These are phyloP conservation scores for Pseudomyrmex flavicornis DNA, from an alignment of 1,140 invertebrate species.

Conservation along the genomic window DNA sequence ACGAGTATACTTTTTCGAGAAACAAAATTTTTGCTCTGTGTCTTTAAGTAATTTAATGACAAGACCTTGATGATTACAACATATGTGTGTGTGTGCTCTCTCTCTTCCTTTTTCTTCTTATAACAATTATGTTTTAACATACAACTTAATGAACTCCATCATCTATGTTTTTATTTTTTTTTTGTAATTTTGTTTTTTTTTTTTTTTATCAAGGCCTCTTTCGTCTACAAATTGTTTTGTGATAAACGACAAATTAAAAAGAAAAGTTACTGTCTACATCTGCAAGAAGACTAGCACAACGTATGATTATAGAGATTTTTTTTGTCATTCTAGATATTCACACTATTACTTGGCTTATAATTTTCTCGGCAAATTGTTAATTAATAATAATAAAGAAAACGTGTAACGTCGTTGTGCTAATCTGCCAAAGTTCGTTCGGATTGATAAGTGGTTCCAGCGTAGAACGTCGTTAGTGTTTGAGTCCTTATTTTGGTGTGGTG, in stretches of 20 bases:
- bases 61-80: slow-evolving; percentile 15
- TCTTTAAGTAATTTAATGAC: background rate
- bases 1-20: background rate
- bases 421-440: slow-evolving; percentile 57
- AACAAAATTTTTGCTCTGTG: slow-evolving; percentile 16
- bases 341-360: slow-evolving; percentile 43
- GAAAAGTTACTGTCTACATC: slow-evolving; percentile 33
- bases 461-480: slow-evolving; percentile 80
- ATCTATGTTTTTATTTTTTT: background rate
- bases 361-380: slow-evolving; percentile 25
- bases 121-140: background rate
- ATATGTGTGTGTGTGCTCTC: background rate
- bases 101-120: background rate
- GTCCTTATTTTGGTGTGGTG: slow-evolving; percentile 80
- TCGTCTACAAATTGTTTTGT: background rate
- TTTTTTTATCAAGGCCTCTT: slow-evolving; percentile 13
- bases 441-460: slow-evolving; percentile 72
- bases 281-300: slow-evolving; percentile 55
- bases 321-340: slow-evolving; percentile 1
- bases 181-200: background rate
- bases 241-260: slow-evolving; percentile 5
- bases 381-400: background rate
- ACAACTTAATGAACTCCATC: background rate
- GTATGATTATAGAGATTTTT: slow-evolving; percentile 2
- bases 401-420: slow-evolving; percentile 62